Evolutionary conservation across 2,113 vertebrate genomes (phyloP), one percentile per base, ranked within the genome.

Genomic region (Ariopsis seemanni): DNA sequence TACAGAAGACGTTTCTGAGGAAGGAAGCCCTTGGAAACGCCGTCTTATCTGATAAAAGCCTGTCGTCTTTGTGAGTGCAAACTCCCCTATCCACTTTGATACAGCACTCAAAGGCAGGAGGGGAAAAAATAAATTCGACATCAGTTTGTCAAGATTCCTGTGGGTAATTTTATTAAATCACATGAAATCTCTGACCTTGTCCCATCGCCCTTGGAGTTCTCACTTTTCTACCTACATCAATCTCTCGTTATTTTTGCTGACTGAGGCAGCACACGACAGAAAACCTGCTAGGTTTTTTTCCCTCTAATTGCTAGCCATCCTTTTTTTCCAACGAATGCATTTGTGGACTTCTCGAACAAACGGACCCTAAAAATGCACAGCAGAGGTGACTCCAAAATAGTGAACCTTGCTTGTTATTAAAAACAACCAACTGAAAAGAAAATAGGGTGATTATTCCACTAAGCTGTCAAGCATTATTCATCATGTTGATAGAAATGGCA

Each of bases 141-240:
- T 75, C 80, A 62, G 71, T 84, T 82, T 67, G 69, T 88, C 69
- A 79, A 86, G 75, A 1, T 27, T 85, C 85, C 82, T 85, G 71
- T 86, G 86, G 65, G 84, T 27, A 67, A 84, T 84, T 83, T 65
- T 77, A 82, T 71, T 81, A 88, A 84, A 88, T 87, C 67, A 87
- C 18, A 42, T 83, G 17, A 82, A 89, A 78, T 72, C 77, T 62
- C 82, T 81, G 30, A 58, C 87, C 87, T 87, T 90, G 71, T 79
- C 22, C 85, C 77, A 74, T 48, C 48, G 85, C 52, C 78, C 88
- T 89, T 62, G 55, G 62, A 77, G 30, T 75, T 85, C 62, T 83
- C 78, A 77, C 52, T 65, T 82, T 90, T 85, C 30, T 69, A 86
- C 27, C 63, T 63, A 79, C 87, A 90, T 90, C 83, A 85, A 89